phyloP scores from a whole-genome alignment of 2,113 vertebrate species.

The Hippocampus comes region DNA sequence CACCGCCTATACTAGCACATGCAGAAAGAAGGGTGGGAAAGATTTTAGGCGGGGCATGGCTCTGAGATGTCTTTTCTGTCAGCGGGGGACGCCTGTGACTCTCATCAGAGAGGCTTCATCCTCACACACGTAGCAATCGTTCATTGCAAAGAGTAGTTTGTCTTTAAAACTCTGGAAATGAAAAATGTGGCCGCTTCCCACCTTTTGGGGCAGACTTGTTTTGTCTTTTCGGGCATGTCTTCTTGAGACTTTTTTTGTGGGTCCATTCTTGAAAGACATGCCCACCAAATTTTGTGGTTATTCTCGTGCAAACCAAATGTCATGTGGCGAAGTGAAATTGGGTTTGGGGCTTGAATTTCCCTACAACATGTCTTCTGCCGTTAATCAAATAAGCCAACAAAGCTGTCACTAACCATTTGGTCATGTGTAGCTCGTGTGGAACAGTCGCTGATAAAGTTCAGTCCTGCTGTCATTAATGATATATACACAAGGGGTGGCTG shows the following conservation, averaged over 20 bases:
- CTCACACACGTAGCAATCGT: not conserved
- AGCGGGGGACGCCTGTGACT: not conserved
- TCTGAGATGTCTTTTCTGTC: slow-evolving; percentile 2
- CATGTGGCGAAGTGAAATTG: not conserved
- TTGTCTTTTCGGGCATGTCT: not conserved
- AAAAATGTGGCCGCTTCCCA: not conserved
- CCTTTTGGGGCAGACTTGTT: not conserved
- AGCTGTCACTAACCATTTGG: not conserved
- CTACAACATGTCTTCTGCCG: not conserved
- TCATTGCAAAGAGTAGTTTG: not conserved
- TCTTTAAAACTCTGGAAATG: not conserved
- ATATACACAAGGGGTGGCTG: not conserved
- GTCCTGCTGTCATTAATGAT: not conserved
- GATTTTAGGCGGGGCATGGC: slow-evolving; percentile 3
- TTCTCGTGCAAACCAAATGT: too few relatives aligned
- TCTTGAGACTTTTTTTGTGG: not conserved
- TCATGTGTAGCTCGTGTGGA: not conserved
- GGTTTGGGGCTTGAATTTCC: not conserved
- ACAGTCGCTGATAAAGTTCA: not conserved
- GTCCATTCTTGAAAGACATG: not conserved
- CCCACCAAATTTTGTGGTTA: too few relatives aligned
- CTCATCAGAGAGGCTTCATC: not conserved
- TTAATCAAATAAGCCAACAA: not conserved
- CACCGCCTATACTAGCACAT: slow-evolving; percentile 34
- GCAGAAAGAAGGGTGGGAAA: slow-evolving; percentile 7